phyloP scores from a whole-genome alignment of 2,888 invertebrate species.

The Cryptus viduatorius region DNA sequence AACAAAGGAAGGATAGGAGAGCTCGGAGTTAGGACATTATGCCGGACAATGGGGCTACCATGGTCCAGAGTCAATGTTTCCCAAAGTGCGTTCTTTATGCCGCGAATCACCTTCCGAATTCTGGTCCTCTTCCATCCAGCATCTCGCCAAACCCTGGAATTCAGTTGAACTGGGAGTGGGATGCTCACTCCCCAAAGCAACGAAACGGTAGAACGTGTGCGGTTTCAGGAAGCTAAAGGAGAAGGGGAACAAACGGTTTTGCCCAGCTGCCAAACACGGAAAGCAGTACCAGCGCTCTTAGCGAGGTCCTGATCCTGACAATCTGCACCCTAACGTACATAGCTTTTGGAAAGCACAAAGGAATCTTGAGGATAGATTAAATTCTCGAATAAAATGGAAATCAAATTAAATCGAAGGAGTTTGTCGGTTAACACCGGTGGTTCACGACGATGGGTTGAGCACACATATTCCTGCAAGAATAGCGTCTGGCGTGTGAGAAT shows the following conservation, averaged over 20 bases:
- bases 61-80: constrained; percentile 40
- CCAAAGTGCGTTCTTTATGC: constrained; percentile 52
- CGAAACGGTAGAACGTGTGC: constrained; percentile 22
- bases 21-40: constrained; percentile 23
- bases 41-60: constrained; percentile 17
- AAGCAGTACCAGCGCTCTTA: background rate
- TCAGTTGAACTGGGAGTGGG: constrained; percentile 9
- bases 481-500: background rate
- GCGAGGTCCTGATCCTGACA: background rate
- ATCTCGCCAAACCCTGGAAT: constrained; percentile 22
- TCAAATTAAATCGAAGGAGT: constrained; percentile 33
- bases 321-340: constrained; percentile 3
- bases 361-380: constrained; percentile 27
- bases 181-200: constrained; percentile 7
- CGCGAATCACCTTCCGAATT: constrained; percentile 29
- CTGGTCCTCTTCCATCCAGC: background rate
- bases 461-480: constrained; percentile 6
- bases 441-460: background rate
- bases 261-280: constrained; percentile 13
- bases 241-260: background rate
- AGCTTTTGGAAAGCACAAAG: constrained; percentile 8
- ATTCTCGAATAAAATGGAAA: constrained; percentile 47
- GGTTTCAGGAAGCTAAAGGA: constrained; percentile 20
- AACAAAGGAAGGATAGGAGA: constrained; percentile 22
- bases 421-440: background rate